Evolutionary conservation across 2,888 invertebrate genomes (phyloP).

Genomic region (Eupithecia abbreviata): DNA sequence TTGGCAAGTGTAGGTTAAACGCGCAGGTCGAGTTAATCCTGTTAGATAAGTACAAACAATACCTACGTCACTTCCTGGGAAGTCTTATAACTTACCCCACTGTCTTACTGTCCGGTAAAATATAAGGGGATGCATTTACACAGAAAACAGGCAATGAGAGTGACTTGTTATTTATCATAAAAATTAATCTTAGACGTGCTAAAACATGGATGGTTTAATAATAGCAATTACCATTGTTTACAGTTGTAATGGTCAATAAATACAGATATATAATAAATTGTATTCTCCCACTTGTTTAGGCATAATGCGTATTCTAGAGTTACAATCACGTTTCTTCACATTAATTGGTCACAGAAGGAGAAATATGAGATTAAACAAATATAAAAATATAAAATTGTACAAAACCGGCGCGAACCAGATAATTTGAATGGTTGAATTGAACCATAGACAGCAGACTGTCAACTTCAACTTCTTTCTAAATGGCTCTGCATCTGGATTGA

Average conservation of each 20-base stretch:
- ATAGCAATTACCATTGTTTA: no score
- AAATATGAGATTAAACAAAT: no score
- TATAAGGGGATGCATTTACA: slow-evolving; percentile 23
- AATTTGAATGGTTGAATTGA: no score
- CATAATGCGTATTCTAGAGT: background rate
- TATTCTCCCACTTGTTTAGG: background rate
- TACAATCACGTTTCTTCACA: no score
- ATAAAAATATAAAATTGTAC: no score
- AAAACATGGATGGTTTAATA: background rate
- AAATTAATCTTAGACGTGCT: background rate
- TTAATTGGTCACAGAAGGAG: no score
- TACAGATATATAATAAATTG: no score
- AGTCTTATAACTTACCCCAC: slow-evolving; percentile 81
- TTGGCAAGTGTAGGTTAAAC: slow-evolving; percentile 77
- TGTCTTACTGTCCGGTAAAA: slow-evolving; percentile 76
- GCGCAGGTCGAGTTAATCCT: slow-evolving; percentile 71
- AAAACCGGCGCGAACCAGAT: no score
- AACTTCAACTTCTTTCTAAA: no score
- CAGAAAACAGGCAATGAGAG: background rate
- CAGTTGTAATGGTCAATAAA: no score
- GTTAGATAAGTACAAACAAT: slow-evolving; percentile 82
- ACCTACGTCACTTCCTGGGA: slow-evolving; percentile 73
- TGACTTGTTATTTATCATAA: background rate
- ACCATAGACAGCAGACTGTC: no score
- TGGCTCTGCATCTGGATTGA: no score